Conservation (phyloP, 2,888 invertebrate species). For the Lycocerus yunnanus region DNA sequence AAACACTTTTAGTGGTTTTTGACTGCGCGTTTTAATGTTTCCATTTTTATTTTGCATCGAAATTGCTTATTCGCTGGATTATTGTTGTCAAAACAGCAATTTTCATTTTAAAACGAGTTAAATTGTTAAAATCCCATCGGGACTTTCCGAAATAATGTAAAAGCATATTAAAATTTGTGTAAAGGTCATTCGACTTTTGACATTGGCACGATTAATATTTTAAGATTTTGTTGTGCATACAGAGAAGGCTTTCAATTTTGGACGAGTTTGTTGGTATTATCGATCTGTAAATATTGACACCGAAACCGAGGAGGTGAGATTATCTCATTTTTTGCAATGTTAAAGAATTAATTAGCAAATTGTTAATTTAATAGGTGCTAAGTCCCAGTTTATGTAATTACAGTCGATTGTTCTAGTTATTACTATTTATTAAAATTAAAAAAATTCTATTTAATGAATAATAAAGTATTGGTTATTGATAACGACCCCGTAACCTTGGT, state of each 20-base stretch:
- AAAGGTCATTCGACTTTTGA: neutral
- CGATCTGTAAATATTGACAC: neutral
- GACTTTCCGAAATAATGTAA: neutral
- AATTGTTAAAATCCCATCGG: neutral
- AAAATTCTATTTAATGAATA: neutral
- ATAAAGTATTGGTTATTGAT: neutral
- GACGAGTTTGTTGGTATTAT: neutral
- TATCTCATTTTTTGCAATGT: neutral
- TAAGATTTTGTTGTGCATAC: neutral
- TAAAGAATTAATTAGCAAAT: no score
- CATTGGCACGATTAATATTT: neutral
- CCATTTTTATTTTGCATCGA: neutral
- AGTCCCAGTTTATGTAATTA: no score
- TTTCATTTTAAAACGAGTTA: neutral
- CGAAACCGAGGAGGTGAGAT: neutral
- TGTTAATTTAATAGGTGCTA: no score
- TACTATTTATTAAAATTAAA: neutral
- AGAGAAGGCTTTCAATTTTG: neutral
- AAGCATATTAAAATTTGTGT: neutral
- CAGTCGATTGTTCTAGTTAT: neutral
- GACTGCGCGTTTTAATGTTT: neutral
- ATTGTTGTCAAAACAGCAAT: neutral
- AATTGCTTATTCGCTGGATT: neutral
- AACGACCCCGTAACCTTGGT: neutral
- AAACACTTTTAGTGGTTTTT: neutral